A percentile compares a stretch with the other conserved stretches of the same genome.
phyloP scores from a whole-genome alignment of 2,888 invertebrate species.

The Tholera decimalis region DNA sequence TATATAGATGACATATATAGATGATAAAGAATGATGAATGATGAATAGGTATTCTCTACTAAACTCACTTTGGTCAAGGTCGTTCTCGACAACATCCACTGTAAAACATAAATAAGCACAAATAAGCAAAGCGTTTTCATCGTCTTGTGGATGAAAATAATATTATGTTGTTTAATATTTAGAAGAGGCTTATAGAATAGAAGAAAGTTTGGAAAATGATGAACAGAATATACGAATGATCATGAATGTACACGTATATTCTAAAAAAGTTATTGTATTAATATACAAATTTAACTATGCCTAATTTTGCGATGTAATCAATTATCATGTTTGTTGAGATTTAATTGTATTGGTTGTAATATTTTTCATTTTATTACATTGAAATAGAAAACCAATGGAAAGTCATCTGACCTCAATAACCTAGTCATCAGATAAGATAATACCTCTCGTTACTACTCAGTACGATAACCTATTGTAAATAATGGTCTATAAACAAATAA shows the following conservation, averaged over 20 bases:
- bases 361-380: too few species aligned
- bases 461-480: neutral
- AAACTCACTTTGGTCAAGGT: neutral
- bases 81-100: slow-evolving; percentile 1
- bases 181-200: slow-evolving; percentile 9
- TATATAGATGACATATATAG: too few species aligned
- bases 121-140: slow-evolving; percentile 11
- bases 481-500: neutral
- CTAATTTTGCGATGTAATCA: too few species aligned
- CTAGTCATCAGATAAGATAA: neutral
- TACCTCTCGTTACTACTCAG: neutral
- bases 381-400: too few species aligned
- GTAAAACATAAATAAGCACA: slow-evolving; percentile 1
- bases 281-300: too few species aligned
- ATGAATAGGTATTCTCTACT: too few species aligned
- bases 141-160: slow-evolving; percentile 3
- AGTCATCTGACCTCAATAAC: too few species aligned
- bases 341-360: too few species aligned
- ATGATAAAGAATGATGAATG: too few species aligned
- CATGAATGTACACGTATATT: neutral
- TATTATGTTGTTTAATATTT: neutral
- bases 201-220: neutral
- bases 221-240: neutral
- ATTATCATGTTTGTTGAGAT: too few species aligned
- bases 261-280: neutral